Base-by-base conservation (phyloP, 1,140 invertebrate species). In the Hetaerina americana region DNA sequence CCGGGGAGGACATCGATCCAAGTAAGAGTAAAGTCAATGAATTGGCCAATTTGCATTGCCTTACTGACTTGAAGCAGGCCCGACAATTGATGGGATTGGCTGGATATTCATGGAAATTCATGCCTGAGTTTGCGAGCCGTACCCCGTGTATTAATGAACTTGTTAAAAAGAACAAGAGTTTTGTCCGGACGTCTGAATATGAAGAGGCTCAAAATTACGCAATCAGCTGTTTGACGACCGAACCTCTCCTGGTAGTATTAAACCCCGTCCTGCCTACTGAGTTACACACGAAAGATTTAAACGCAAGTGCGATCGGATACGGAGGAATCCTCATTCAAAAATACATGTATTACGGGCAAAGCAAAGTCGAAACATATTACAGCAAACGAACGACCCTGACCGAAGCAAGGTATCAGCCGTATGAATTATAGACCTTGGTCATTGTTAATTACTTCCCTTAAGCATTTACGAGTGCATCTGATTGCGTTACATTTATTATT, bases 381-480 rank as follows among this genome's bases (percentile, higher is more conserved):
- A 79, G 78, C 72, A 31, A 75, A n/a, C 76, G 77, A 26, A 77
- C 75, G 31, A 76, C 76, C 3, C 66, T 68, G 0, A 72, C 68
- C 27, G 77, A 80, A 73, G 15, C 72, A 12, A 73, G 75, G 67
- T 80, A 82, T 75, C 78, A 81, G 74, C 80, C 78, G 0, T 81
- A 79, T 66, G 80, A 82, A 66, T 40, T 80, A 0, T 78, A 82
- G 68, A 80, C 77, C 0, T 40, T 83, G 5, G 79, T 78, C 0
- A 78, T 81, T 0, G 77, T 80, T 15, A 69, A 75, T n/a, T n/a
- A n/a, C n/a, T 6, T 40, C 74, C 0, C 8, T 80, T 5, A 78
- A 77, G 31, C 77, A 80, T 74, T 81, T 81, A 69, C 66, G 78
- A 0, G 69, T 78, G 0, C 83, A 82, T 73, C 68, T 83, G 5